Evolutionary conservation across 2,113 vertebrate genomes (phyloP).

Genomic region (Spheniscus mendiculus): DNA sequence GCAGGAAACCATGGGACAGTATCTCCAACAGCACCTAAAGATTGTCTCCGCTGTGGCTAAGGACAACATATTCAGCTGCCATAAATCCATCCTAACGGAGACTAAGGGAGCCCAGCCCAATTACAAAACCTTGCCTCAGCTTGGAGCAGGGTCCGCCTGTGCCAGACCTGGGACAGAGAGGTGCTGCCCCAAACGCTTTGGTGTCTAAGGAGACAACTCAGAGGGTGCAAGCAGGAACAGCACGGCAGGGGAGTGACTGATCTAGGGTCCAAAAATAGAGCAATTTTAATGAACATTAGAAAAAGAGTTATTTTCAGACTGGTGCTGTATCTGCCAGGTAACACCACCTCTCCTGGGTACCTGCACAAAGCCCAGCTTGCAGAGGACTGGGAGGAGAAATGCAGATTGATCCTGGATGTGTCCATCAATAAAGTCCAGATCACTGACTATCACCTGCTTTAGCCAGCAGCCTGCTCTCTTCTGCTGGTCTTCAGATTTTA

Average conservation of each 20-base stretch:
- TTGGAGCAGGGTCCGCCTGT: accelerated
- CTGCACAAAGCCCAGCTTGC: neutral
- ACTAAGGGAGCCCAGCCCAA: neutral
- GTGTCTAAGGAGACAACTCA: neutral
- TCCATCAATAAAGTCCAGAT: neutral
- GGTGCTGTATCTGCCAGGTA: neutral
- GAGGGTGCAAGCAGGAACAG: neutral
- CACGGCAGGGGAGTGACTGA: neutral
- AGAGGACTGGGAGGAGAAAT: neutral
- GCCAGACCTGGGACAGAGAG: neutral
- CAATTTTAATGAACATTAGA: neutral
- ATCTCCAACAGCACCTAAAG: neutral
- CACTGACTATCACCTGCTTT: neutral
- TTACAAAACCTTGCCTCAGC: neutral
- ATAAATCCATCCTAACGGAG: neutral
- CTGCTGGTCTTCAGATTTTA: neutral
- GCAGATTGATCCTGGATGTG: neutral
- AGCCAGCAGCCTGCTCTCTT: neutral
- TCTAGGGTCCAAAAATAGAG: neutral
- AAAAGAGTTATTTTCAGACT: neutral
- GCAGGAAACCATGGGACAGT: accelerated
- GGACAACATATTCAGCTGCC: neutral
- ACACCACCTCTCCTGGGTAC: neutral
- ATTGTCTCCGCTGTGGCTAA: neutral
- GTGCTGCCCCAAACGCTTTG: neutral